Evolutionary conservation across 1,140 invertebrate species (phyloP), one percentile per base, ranked within the genome.

Genomic region (Leptopilina boulardi): DNA sequence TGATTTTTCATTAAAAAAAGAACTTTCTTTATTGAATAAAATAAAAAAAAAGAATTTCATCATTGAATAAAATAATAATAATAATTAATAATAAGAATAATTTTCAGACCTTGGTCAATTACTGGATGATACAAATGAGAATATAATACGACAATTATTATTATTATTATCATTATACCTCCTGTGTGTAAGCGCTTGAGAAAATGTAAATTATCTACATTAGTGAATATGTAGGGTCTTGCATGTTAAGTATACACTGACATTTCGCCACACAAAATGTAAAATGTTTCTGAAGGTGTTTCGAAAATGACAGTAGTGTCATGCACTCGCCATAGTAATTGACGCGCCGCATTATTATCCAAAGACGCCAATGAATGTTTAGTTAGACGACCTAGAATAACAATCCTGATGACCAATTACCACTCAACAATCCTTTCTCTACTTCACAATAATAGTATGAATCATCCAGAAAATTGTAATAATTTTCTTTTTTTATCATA

Each of bases 341-440:
- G 42, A 1, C 13, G 42, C 42, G 42, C 11, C 13, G 42, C 42
- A 11, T 10, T 44, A 11, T 11, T 30, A 66, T 30, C 23, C 13
- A 30, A 30, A 66, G 59, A 66, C 26, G 59, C 59, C 59, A 66
- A 66, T 30, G 59, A 15, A 66, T 13, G 26, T 30, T 11, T 34
- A 66, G 23, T 4, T 30, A 30, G 2, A 66, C 26, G 59, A 66
- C 59, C 59, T 66, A 66, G 23, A 66, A 66, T 66, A 66, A 66
- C 26, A n/a, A 66, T 15, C 59, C 56, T 66, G 56, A 13, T 23
- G 56, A 66, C 59, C 59, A 66, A 66, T 66, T 66, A 66, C 59
- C 26, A 66, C 59, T 66, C 59, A 66, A 66, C 21, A 66, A 66
- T 34, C 59, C 59, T 66, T 66, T 66, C 59, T 66, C 59, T 66